These are phyloP conservation scores for Piprites chloris DNA, from an alignment of 2,113 vertebrate genomes.

Conservation along the genomic window DNA sequence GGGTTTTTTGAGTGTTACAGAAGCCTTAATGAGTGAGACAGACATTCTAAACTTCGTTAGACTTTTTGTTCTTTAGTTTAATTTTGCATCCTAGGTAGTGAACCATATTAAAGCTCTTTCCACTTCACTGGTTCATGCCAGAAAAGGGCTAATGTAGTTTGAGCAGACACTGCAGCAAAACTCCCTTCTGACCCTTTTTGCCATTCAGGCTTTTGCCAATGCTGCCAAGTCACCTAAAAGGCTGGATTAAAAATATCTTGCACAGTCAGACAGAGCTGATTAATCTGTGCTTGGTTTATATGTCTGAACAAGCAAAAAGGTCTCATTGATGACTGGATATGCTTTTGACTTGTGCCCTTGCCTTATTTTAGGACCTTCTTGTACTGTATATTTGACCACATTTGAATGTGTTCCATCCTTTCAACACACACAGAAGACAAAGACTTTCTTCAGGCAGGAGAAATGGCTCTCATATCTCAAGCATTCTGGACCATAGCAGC, in stretches of 20 bases:
- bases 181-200: conserved; percentile 17
- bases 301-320: neutral
- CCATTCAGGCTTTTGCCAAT: neutral
- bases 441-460: neutral
- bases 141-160: conserved; percentile 28
- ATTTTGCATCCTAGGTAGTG: conserved; percentile 41
- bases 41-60: neutral
- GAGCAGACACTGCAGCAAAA: conserved; percentile 34
- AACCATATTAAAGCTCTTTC: conserved; percentile 11
- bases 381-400: neutral
- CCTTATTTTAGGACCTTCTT: neutral
- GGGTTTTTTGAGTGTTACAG: neutral
- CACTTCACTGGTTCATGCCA: neutral
- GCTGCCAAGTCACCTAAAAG: neutral
- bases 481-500: neutral
- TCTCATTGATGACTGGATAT: neutral
- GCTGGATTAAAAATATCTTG: neutral
- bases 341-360: neutral
- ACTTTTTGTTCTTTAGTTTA: conserved; percentile 38
- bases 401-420: neutral
- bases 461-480: neutral
- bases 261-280: neutral
- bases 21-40: neutral
- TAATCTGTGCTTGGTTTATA: neutral
- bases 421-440: neutral